A percentile compares a stretch with the other conserved stretches of the same genome.
Conservation (phyloP, 2,113 vertebrate species). For the Campylomormyrus numenius region DNA sequence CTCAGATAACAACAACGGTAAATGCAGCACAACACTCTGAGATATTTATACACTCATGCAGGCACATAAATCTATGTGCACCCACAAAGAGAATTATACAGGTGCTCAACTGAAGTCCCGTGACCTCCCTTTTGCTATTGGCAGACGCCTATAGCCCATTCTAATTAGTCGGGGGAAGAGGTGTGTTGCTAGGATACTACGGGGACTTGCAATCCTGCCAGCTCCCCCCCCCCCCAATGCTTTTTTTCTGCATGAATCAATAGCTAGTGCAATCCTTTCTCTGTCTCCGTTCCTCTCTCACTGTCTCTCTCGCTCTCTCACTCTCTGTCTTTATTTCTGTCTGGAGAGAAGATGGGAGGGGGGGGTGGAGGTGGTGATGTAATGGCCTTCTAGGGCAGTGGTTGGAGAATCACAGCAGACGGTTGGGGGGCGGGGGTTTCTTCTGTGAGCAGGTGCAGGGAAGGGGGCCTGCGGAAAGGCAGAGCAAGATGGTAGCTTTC, state of each 20-base stretch:
- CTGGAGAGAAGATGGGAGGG: background rate
- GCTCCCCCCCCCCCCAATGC: background rate
- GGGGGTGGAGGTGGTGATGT: background rate
- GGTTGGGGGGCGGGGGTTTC: background rate
- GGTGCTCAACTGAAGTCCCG: background rate
- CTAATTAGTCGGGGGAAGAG: background rate
- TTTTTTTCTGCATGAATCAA: background rate
- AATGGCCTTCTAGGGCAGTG: slow-evolving; percentile 2
- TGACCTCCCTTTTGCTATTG: background rate
- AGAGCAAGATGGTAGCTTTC: slow-evolving; percentile 13
- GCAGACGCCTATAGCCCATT: background rate
- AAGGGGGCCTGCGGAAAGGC: background rate
- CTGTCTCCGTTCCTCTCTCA: background rate
- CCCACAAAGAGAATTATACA: background rate
- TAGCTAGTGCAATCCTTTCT: background rate
- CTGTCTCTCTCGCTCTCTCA: background rate
- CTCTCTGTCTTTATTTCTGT: background rate
- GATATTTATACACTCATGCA: background rate
- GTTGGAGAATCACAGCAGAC: slow-evolving; percentile 17
- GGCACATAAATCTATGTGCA: background rate
- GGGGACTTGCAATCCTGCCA: slow-evolving; percentile 1
- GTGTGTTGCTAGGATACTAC: slow-evolving; percentile 14
- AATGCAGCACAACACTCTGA: background rate
- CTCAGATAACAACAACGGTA: background rate
- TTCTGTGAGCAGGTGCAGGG: slow-evolving; percentile 16